These are phyloP conservation scores for Drosophila persimilis DNA, from an alignment of 1,140 invertebrate genomes.

Conservation along the genomic window DNA sequence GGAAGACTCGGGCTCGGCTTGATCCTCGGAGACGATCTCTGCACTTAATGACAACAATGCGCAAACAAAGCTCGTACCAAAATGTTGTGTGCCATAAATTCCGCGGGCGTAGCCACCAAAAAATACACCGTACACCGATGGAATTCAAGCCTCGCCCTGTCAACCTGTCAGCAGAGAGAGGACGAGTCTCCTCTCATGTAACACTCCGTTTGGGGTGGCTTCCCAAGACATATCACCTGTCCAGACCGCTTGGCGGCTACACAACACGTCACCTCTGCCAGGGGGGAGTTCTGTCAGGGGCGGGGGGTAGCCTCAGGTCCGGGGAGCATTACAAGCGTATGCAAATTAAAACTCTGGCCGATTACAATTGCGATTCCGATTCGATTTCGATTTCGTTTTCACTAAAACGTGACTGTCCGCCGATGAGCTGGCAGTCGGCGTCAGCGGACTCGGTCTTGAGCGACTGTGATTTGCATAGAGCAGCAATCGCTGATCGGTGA, in stretches of 20 bases:
- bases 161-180: constrained; percentile 61
- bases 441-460: constrained; percentile 1
- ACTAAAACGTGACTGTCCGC: constrained; percentile 68
- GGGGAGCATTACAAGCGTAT: constrained; percentile 54
- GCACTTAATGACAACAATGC: constrained; percentile 79
- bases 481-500: constrained; percentile 53
- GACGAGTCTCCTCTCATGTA: constrained; percentile 34
- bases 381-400: constrained; percentile 66
- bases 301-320: too few species aligned
- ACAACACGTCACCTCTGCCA: not conserved
- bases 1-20: not conserved
- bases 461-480: constrained; percentile 70
- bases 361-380: constrained; percentile 62
- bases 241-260: constrained; percentile 14
- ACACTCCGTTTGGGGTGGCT: constrained; percentile 54
- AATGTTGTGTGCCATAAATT: constrained; percentile 70
- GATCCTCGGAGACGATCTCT: constrained; percentile 28
- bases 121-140: constrained; percentile 6
- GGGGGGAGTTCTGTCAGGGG: too few species aligned
- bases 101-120: constrained; percentile 37
- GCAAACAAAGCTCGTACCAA: constrained; percentile 80
- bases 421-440: not conserved
- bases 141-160: constrained; percentile 59
- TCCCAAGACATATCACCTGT: constrained; percentile 67
- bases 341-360: constrained; percentile 55